Base-by-base conservation (phyloP, 2,113 vertebrate species). In the Meleagris gallopavo region DNA sequence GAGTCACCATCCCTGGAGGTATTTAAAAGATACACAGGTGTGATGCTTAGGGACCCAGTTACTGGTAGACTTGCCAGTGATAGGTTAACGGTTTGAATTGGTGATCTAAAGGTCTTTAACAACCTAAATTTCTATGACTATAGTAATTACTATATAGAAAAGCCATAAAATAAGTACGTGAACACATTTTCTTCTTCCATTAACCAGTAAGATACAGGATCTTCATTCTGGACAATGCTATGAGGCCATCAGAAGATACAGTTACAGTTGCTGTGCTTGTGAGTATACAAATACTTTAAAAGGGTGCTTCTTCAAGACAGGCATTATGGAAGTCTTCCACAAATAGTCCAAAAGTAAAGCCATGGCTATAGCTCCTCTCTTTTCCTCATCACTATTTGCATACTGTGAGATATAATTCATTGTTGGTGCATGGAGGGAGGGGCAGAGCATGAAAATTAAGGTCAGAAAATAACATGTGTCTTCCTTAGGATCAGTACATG, bases 211-310 rank as follows among this genome's bases (percentile, higher is more conserved):
- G 79, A 78, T 98, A 94, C 90, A 95, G 97, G 83, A 94, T 98
- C 95, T 98, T 97, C 89, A 92, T 95, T 60, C 90, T 98, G 90
- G 91, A 98, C 91, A 96, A 97, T 67, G 96, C 96, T 50, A 93
- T 98, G 96, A 89, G 95, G 41, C 98, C 98, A 1, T 22, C 54
- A 22, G 89, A 96, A 13, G 96, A 97, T 32, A 43, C 52, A 0
- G 65, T 98, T 45, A 88, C 92, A 10, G n/a, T 98, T n/a, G 71
- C 77, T 66, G 95, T 98, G 64, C 74, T 91, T 13, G 97, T 98
- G 87, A 97, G 97, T 97, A 94, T 54, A 15, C 30, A 48, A 36
- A 2, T 22, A 34, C 13, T 61, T 6, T 24, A 65, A 40, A 38
- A 17, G 19, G 22, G 20, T 25, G 6, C 29, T 90, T 40, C 60